A percentile compares a stretch with the other conserved stretches of the same genome.
These are phyloP conservation scores for Macheiramphus alcinus DNA, from an alignment of 2,113 vertebrate genomes.

Conservation along the genomic window DNA sequence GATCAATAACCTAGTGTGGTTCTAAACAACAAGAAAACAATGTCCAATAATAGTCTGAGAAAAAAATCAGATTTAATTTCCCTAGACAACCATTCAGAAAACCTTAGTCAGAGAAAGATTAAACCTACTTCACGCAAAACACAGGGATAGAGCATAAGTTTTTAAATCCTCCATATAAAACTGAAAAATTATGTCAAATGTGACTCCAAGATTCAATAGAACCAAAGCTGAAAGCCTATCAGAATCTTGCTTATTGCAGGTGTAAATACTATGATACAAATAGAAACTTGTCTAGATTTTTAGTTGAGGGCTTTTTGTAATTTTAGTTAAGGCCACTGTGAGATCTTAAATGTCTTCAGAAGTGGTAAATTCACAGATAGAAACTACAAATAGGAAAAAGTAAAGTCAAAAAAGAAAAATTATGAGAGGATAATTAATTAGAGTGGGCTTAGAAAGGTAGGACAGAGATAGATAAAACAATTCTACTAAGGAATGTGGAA, in stretches of 20 bases:
- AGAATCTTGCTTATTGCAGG: neutral
- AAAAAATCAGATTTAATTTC: neutral
- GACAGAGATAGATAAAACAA: neutral
- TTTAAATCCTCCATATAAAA: neutral
- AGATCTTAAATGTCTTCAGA: neutral
- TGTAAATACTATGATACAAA: neutral
- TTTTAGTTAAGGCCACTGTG: neutral
- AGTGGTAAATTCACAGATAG: neutral
- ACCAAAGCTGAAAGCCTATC: neutral
- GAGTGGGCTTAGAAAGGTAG: neutral
- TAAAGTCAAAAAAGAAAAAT: neutral
- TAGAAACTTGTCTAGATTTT: neutral
- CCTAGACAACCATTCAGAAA: neutral
- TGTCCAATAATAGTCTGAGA: neutral
- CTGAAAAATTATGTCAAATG: neutral
- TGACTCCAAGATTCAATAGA: neutral
- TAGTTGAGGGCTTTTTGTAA: neutral
- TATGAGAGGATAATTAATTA: neutral
- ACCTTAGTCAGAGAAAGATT: neutral
- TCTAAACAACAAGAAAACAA: neutral
- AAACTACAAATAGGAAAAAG: neutral
- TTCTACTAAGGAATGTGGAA: neutral
- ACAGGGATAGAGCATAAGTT: neutral
- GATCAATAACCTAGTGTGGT: neutral
- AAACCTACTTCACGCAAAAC: neutral